Percentiles rank a stretch among this genome's conserved stretches.
These are phyloP conservation scores for Lasioglossum villosulum DNA, from an alignment of 2,888 invertebrate genomes.

Conservation along the genomic window DNA sequence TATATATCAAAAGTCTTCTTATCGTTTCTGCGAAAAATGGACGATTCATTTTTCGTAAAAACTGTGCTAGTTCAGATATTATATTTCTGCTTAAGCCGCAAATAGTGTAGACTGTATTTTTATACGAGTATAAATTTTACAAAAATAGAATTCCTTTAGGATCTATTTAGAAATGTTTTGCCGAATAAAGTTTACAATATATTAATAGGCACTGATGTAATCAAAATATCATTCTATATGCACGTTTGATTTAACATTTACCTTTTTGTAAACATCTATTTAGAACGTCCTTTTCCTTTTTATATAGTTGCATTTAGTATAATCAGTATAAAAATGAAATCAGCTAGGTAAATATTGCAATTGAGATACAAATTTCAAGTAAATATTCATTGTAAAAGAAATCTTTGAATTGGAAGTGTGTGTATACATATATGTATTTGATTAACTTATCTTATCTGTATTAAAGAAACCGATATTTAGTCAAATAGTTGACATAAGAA, in stretches of 20 bases:
- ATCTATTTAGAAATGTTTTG: neutral
- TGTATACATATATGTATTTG: neutral
- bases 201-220: neutral
- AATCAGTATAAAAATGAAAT: neutral
- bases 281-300: neutral
- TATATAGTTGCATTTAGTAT: neutral
- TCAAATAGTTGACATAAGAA: neutral
- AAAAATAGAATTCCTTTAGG: neutral
- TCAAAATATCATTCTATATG: neutral
- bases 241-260: neutral
- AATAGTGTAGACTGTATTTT: neutral
- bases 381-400: neutral
- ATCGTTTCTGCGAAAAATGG: conserved; percentile 6
- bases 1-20: neutral
- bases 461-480: neutral
- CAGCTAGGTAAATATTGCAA: neutral
- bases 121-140: neutral
- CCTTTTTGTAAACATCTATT: neutral
- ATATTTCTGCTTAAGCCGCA: neutral
- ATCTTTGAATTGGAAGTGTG: neutral
- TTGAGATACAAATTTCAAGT: neutral
- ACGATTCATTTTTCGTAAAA: neutral
- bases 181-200: neutral
- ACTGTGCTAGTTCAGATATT: no score
- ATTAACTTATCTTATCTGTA: conserved; percentile 9